These are phyloP conservation scores for Sapayoa aenigma DNA, from an alignment of 2,113 vertebrate genomes.

Conservation along the genomic window DNA sequence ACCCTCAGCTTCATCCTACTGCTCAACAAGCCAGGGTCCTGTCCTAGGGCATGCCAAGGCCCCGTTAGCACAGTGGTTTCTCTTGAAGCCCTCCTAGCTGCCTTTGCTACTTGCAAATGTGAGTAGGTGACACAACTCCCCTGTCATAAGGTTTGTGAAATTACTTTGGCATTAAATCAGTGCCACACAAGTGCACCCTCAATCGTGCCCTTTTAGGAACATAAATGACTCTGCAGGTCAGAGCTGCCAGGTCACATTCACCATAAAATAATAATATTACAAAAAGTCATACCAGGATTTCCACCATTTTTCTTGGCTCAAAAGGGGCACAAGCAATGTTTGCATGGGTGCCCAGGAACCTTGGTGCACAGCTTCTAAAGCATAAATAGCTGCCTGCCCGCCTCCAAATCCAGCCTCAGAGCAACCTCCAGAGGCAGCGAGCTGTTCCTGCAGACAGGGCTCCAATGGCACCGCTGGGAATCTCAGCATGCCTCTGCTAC, in stretches of 20 bases:
- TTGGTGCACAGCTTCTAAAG: neutral
- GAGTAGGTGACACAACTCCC: neutral
- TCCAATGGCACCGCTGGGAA: fast-evolving
- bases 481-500: neutral
- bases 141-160: neutral
- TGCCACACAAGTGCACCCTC: fast-evolving
- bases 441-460: neutral
- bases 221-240: neutral
- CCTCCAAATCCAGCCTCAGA: neutral
- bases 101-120: neutral
- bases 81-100: neutral
- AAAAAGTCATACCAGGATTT: neutral
- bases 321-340: neutral
- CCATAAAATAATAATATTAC: neutral
- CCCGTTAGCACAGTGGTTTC: no score
- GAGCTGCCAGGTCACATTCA: neutral
- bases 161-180: neutral
- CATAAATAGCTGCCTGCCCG: neutral
- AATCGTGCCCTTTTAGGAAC: neutral
- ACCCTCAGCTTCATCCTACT: neutral
- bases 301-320: neutral
- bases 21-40: neutral
- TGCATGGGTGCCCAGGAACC: neutral
- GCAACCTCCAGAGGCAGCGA: neutral
- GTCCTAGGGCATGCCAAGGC: fast-evolving